Base-by-base conservation (phyloP, 1,140 invertebrate genomes). In the Tyrophagus putrescentiae region DNA sequence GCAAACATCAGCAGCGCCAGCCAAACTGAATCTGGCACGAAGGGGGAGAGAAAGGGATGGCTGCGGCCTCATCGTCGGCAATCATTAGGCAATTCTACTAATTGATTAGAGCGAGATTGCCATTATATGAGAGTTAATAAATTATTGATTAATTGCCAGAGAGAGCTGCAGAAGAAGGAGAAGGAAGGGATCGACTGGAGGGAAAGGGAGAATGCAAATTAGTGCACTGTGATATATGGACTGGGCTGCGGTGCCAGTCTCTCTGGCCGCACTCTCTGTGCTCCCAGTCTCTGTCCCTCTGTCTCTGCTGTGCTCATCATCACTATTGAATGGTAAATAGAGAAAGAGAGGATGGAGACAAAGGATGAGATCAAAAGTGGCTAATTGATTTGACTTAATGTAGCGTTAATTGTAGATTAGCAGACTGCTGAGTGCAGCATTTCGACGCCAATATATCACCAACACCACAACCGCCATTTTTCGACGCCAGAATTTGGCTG, bases 321-420 rank as follows among this genome's bases (percentile, higher is more conserved):
- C 21, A 13, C 45, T 7, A 48, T 48, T 48, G 7, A 48, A 7
- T 48, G 45, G 45, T 48, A 48, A 48, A 48, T 48, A 6, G 7
- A 48, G 45, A 7, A 13, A 13, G n/a, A n/a, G 36, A 21, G 21
- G 13, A 48, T 48, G 45, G 45, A 48, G 18, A 48, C 45, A 48
- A 48, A 48, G 45, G 45, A 48, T 48, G 45, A 48, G 45, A 48
- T 48, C 7, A 48, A 48, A 48, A 48, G 13, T 6, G 7, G 45
- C 45, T 48, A 48, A 48, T 48, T 48, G 45, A 48, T 48, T 48
- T 48, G 45, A 18, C 45, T 48, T 48, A 48, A 48, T 48, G 45
- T 48, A 48, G 45, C 45, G 45, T 48, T 48, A 48, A 48, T 48
- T 48, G 45, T 48, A 48, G 45, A 48, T 48, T 48, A 48, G 45